A percentile compares a stretch with the other conserved stretches of the same genome.
Evolutionary conservation across 92 coral and sea anemone species (phyloP).

Genomic region (Zoanthus sansibaricus): DNA sequence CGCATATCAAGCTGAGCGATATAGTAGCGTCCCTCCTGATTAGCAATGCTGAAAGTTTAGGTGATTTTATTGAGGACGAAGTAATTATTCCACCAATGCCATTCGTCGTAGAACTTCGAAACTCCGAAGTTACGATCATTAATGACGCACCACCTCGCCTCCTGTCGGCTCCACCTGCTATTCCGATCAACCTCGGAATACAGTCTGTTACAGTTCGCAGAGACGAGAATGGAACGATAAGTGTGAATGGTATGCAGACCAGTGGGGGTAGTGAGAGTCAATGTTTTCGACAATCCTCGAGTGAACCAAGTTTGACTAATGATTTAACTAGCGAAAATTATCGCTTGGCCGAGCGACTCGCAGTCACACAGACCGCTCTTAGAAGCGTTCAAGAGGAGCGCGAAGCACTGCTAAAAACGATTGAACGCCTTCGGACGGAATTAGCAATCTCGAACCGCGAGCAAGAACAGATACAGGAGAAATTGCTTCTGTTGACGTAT

Average conservation of each 20-base stretch:
- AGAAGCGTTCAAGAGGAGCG: constrained; percentile 88
- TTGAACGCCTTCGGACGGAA: constrained; percentile 88
- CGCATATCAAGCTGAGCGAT: constrained; percentile 71
- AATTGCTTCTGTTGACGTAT: constrained; percentile 31
- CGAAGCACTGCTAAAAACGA: constrained; percentile 85
- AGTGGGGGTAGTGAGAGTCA: constrained; percentile 36
- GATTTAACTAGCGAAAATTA: constrained; percentile 77
- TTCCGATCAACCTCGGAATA: constrained; percentile 85
- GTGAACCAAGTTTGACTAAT: constrained; percentile 79
- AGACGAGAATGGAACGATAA: constrained; percentile 74
- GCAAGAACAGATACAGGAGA: constrained; percentile 84
- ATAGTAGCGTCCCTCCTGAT: constrained; percentile 67
- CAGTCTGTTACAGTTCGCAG: constrained; percentile 77
- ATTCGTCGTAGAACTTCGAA: constrained; percentile 69
- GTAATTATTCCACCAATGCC: constrained; percentile 86
- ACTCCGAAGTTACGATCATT: constrained; percentile 72
- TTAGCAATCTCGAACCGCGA: constrained; percentile 92
- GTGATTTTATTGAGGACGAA: constrained; percentile 95
- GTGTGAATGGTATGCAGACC: constrained; percentile 58
- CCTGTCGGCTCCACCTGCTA: constrained; percentile 84
- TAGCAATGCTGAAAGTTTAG: constrained; percentile 85
- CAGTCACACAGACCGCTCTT: constrained; percentile 82
- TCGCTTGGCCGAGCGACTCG: constrained; percentile 83
- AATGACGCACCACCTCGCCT: constrained; percentile 84
- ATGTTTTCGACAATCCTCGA: constrained; percentile 53